Conservation (phyloP, 2,888 invertebrate genomes). For the Erebia ligea region DNA sequence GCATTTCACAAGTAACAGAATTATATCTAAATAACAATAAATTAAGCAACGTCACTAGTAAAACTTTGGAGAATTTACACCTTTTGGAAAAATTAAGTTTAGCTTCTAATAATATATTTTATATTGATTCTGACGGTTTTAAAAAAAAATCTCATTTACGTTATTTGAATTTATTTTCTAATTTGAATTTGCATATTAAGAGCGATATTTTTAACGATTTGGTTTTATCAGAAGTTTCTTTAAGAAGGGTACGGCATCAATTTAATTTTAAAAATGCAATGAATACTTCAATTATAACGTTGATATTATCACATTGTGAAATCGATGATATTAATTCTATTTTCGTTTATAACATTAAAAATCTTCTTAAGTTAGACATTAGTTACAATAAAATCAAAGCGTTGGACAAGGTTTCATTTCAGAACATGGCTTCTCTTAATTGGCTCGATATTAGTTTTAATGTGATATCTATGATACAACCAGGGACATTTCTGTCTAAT, state of each 20-base stretch:
- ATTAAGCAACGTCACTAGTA: constrained; percentile 27
- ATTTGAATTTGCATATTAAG: constrained; percentile 24
- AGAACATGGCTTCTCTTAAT: constrained; percentile 27
- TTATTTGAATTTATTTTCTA: constrained; percentile 23
- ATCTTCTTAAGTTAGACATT: constrained; percentile 23
- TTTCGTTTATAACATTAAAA: constrained; percentile 26
- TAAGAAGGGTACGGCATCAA: constrained; percentile 21
- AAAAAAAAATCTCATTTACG: constrained; percentile 23
- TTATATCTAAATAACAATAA: constrained; percentile 33
- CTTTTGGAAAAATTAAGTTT: constrained; percentile 28
- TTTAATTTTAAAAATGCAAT: constrained; percentile 23
- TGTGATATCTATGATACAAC: constrained; percentile 35
- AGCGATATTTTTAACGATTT: constrained; percentile 30
- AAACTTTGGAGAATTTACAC: constrained; percentile 25
- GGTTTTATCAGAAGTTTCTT: constrained; percentile 24
- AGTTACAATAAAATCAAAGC: constrained; percentile 31
- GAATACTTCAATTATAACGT: constrained; percentile 30
- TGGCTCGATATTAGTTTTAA: constrained; percentile 38
- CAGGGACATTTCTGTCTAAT: constrained; percentile 35
- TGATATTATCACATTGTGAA: constrained; percentile 28
- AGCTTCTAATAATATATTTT: constrained; percentile 27
- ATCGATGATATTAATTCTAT: constrained; percentile 28
- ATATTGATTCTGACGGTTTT: constrained; percentile 27
- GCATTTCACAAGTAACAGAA: constrained; percentile 20
- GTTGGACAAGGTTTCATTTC: constrained; percentile 32